Evolutionary conservation across 2,797 vertebrate species (phyloP), one percentile per base, ranked within the genome.

Genomic region (Leptoclinus maculatus): DNA sequence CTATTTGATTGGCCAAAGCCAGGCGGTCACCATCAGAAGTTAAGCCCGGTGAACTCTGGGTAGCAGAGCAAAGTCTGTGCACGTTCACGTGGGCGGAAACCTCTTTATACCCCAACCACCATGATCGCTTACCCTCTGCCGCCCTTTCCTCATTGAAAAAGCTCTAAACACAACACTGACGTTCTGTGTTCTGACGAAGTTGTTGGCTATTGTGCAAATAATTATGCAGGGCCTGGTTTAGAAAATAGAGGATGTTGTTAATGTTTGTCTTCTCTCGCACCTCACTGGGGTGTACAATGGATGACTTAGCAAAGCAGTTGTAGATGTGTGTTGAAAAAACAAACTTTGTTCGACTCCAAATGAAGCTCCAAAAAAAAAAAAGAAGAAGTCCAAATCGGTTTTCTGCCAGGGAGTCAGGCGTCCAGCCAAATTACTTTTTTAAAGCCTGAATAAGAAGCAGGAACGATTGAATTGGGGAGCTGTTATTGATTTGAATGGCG

Each of bases 391-490:
- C 23, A 45, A 36, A 54, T 47, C 2, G 0, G 4, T 38, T 69
- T 75, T 39, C 59, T 71, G 66, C 27, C 66, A 70, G 21, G 10
- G 38, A 45, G 17, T 27, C 51, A 60, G 71, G 71, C 38, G 25
- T 66, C 7, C 5, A 27, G 63, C 77, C 45, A 80, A 38, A 70
- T 34, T 0, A 29, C 41, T 73, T 41, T 70, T 72, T 69, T 47
- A 36, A 68, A 69, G 39, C 16, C 29, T 47, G 57, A 59, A 78
- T 29, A 59, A 63, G 56, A 76, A 73, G 6, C 67, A 73, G 45
- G 29, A 53, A 21, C 0, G 1, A 7, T 47, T 49, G 19, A 66
- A 39, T 27, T 66, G 19, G 45, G 47, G 36, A 65, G 25, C 71
- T 66, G 45, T 36, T 49, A 41, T 67, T 71, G 63, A 75, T 66